Conservation (phyloP, 2,113 vertebrate genomes). For the Erinaceus europaeus region DNA sequence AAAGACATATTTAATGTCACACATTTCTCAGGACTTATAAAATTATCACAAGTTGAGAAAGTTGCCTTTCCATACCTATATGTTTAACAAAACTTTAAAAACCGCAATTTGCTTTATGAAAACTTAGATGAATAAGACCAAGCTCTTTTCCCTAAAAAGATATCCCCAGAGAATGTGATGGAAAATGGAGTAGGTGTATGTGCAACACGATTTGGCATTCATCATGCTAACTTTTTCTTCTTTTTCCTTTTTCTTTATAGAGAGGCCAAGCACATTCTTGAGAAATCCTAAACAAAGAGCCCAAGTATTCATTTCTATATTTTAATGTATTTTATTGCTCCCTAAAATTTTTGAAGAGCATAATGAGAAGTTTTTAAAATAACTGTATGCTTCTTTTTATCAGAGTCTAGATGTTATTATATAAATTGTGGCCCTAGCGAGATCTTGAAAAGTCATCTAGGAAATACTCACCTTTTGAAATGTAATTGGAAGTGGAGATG, state of each 20-base stretch:
- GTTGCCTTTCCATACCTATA: neutral
- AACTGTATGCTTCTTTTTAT: neutral
- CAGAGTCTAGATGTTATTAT: neutral
- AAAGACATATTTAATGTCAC: neutral
- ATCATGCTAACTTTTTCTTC: neutral
- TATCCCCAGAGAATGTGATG: neutral
- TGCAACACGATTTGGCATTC: slow-evolving; percentile 42
- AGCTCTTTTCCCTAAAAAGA: slow-evolving; percentile 37
- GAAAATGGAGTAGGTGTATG: slow-evolving; percentile 44
- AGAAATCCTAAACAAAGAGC: slow-evolving; percentile 24
- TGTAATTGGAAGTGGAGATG: neutral
- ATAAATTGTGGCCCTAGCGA: no score
- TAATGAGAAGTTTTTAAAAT: slow-evolving; percentile 47
- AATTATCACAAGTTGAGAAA: neutral
- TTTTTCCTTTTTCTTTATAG: neutral
- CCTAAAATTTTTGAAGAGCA: neutral
- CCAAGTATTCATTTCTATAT: slow-evolving; percentile 29
- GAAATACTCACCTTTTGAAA: neutral
- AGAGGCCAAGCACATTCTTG: slow-evolving; percentile 45
- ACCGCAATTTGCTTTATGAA: neutral
- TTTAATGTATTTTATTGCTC: slow-evolving; percentile 20
- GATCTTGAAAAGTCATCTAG: neutral
- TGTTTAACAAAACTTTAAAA: neutral
- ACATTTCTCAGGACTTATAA: slow-evolving; percentile 18
- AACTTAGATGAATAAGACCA: neutral